Conservation (phyloP, 2,113 vertebrate species). For the Apteryx owenii region DNA sequence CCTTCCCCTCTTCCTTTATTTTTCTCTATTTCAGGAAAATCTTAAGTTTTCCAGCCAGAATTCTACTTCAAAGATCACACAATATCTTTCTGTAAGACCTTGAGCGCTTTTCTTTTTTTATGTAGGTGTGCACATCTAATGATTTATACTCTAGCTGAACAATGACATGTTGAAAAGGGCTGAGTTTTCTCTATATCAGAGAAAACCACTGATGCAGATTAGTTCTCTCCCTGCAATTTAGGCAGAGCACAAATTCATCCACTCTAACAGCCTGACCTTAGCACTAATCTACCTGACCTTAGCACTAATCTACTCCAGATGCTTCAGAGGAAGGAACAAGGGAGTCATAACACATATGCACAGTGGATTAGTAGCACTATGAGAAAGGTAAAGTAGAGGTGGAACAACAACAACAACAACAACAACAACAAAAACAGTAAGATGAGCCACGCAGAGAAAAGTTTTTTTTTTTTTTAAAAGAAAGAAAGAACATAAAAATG, state of each 20-base stretch:
- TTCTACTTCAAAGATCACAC: background rate
- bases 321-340: background rate
- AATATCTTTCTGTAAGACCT: background rate
- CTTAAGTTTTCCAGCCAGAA: background rate
- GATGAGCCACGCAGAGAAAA: rapidly evolving
- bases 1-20: background rate
- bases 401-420: background rate
- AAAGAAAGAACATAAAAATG: background rate
- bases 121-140: background rate
- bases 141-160: background rate
- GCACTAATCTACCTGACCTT: background rate
- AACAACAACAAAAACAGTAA: background rate
- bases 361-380: background rate
- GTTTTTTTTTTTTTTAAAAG: no score
- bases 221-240: background rate
- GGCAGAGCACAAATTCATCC: background rate
- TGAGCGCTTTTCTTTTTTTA: background rate
- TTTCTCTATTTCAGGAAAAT: background rate
- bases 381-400: background rate
- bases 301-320: background rate
- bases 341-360: background rate
- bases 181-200: background rate
- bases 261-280: background rate
- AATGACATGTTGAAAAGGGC: background rate
- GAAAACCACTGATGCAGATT: background rate